Percentiles rank a stretch among this genome's conserved stretches.
Evolutionary conservation across 1,140 invertebrate genomes (phyloP).

Genomic region (Stegodyphus dumicola): DNA sequence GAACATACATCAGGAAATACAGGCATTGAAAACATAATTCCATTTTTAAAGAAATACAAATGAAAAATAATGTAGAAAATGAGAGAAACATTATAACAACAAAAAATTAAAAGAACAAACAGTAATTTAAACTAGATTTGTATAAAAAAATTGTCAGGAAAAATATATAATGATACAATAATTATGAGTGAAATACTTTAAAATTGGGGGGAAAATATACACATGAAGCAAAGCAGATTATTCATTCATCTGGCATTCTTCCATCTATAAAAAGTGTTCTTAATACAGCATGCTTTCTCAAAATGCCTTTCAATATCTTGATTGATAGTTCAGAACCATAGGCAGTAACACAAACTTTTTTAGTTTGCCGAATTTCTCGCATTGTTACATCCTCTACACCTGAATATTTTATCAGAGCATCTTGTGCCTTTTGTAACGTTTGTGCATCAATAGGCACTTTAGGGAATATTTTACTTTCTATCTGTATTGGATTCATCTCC

Average conservation of each 20-base stretch:
- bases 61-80: too few species aligned
- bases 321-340: conserved; percentile 27
- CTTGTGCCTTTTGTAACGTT: not conserved
- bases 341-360: conserved; percentile 37
- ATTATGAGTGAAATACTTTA: too few species aligned
- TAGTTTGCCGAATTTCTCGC: conserved; percentile 23
- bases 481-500: conserved; percentile 33
- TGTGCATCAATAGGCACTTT: not conserved
- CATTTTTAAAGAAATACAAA: too few species aligned
- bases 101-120: too few species aligned
- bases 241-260: conserved; percentile 7
- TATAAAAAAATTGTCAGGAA: too few species aligned
- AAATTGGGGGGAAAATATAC: too few species aligned
- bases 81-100: too few species aligned
- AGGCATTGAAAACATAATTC: too few species aligned
- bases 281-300: conserved; percentile 23
- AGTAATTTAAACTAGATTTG: too few species aligned
- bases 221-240: too few species aligned
- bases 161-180: too few species aligned
- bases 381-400: not conserved
- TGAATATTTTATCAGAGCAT: conserved; percentile 11
- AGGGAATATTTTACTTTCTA: conserved; percentile 34
- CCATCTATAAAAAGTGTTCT: conserved; percentile 16
- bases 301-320: conserved; percentile 3
- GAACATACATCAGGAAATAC: too few species aligned